phyloP scores from a whole-genome alignment of 2,888 invertebrate genomes.

The Mythimna ferrago region DNA sequence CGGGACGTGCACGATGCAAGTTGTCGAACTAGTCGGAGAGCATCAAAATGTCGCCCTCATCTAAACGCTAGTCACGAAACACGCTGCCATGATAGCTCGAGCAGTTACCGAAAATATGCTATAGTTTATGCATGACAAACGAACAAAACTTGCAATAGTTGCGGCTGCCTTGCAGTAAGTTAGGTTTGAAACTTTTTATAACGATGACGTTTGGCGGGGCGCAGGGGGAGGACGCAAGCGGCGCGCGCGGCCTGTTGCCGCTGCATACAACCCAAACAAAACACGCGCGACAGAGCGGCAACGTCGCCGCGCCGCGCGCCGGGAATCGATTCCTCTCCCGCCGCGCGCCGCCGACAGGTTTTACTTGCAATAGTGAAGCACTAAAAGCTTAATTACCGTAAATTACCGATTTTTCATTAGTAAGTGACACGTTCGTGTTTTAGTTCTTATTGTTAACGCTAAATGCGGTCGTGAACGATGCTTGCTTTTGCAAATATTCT shows the following conservation, averaged over 20 bases:
- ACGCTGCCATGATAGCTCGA: constrained; percentile 19
- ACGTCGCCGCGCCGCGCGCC: constrained; percentile 77
- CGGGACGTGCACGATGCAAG: constrained; percentile 36
- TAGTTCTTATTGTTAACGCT: constrained; percentile 39
- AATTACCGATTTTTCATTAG: constrained; percentile 78
- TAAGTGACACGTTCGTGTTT: constrained; percentile 55
- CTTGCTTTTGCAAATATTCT: constrained; percentile 8
- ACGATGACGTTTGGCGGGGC: constrained; percentile 66
- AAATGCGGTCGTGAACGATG: constrained; percentile 2
- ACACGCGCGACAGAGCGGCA: constrained; percentile 84
- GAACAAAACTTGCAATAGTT: constrained; percentile 50
- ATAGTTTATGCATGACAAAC: constrained; percentile 35
- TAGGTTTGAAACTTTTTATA: constrained; percentile 66
- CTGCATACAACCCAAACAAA: constrained; percentile 87
- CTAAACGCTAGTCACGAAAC: constrained; percentile 19
- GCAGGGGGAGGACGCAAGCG: constrained; percentile 28
- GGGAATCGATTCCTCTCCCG: constrained; percentile 81
- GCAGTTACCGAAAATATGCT: constrained; percentile 20
- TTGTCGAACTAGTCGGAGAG: constrained; percentile 26
- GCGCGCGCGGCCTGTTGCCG: constrained; percentile 73
- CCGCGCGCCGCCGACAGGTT: constrained; percentile 73
- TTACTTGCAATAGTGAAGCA: constrained; percentile 82
- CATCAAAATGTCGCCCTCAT: constrained; percentile 4
- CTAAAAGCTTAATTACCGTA: constrained; percentile 83
- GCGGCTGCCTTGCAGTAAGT: constrained; percentile 53